Evolutionary conservation across 1,140 invertebrate species (phyloP), one percentile per base, ranked within the genome.

Genomic region (Mya arenaria): DNA sequence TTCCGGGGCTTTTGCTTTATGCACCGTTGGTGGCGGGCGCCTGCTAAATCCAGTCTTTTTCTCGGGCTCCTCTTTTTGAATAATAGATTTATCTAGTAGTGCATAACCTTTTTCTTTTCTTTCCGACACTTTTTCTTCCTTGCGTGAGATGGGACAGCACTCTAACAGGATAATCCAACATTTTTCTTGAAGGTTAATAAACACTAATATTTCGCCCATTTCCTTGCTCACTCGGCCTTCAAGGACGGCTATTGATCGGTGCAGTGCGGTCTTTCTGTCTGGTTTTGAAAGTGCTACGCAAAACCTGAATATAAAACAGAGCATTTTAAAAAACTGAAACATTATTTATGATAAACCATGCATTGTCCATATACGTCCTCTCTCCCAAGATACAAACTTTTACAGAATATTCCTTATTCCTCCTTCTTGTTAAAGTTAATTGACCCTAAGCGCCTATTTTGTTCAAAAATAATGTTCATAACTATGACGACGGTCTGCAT

Each of bases 101-200:
- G 66, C 41, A 62, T 84, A 87, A 36, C 86, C 86, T 71, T 83
- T 84, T 28, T 81, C 84, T 19, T 84, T 84, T 78, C 89, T 68
- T n/a, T 75, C 41, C 25, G 58, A 62, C 4, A 86, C 75, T 25
- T 77, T 84, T 2, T 69, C 71, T 0, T 83, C 74, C 0, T 85
- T 41, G 30, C 75, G 25, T 0, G 44, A 32, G 23, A 82, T 5
- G 2, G 89, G 83, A 44, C 87, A 87, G 36, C 81, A 82, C 69
- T 90, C 90, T 1, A 92, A 75, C 52, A 91, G 75, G 32, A 89
- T 72, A 60, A 82, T 85, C 92, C 92, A 92, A 4, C 86, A 82
- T 80, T 91, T 92, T 62, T 89, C 86, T 63, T 87, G 81, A 19
- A 90, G 58, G 28, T 89, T 88, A 30, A 91, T 52, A 81, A 92